Conservation (phyloP, 2,888 invertebrate genomes). For the Iphiclides podalirius region DNA sequence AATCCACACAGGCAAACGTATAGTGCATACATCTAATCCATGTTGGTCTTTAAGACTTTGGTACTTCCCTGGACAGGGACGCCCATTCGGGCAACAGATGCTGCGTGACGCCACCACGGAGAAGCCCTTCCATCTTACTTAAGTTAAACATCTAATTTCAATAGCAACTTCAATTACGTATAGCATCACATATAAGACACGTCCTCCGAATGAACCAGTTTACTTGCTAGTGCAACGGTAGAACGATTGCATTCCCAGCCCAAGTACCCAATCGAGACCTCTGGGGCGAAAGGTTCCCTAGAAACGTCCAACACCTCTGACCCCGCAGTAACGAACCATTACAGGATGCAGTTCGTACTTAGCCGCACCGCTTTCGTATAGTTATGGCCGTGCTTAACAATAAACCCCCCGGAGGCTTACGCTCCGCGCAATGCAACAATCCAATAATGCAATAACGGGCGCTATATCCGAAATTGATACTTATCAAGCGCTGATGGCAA, state of each 20-base stretch:
- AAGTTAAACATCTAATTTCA: no score
- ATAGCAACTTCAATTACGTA: no score
- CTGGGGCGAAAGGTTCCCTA: constrained; percentile 4
- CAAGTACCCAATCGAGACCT: not conserved
- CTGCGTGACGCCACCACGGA: no score
- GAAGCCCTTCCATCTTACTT: no score
- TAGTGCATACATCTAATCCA: no score
- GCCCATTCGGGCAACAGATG: no score
- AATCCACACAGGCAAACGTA: no score
- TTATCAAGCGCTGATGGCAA: not conserved
- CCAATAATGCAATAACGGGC: constrained; percentile 14
- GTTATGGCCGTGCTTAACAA: constrained; percentile 36
- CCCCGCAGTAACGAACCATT: constrained; percentile 18
- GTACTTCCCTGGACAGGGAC: no score
- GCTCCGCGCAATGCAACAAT: constrained; percentile 51
- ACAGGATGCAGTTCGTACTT: constrained; percentile 23
- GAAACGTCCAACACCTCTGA: constrained; percentile 15
- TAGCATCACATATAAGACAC: no score
- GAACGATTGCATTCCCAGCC: constrained; percentile 1
- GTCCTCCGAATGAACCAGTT: not conserved
- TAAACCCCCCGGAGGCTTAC: constrained; percentile 44
- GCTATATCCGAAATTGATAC: constrained; percentile 21
- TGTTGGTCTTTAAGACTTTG: no score
- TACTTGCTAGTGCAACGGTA: not conserved
- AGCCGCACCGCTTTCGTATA: constrained; percentile 40